A percentile compares a stretch with the other conserved stretches of the same genome.
These are phyloP conservation scores for Platanista minor DNA, from an alignment of 2,113 vertebrate genomes.

Conservation along the genomic window DNA sequence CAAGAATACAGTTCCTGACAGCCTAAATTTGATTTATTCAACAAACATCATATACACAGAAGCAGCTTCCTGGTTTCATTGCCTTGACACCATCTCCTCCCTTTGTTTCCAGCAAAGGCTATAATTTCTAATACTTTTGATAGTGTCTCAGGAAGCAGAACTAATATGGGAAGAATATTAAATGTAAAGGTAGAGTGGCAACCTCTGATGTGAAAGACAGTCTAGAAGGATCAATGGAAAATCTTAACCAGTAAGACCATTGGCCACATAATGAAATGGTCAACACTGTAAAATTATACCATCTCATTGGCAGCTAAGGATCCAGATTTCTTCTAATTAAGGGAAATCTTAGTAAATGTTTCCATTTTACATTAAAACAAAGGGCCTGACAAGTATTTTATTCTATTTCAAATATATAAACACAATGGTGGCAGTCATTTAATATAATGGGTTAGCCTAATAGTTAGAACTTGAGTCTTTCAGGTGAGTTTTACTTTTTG, in stretches of 20 bases:
- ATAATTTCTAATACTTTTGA: conserved; percentile 42
- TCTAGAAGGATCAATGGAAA: background rate
- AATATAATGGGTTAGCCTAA: background rate
- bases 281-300: background rate
- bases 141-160: conserved; percentile 1
- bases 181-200: background rate
- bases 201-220: background rate
- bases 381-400: background rate
- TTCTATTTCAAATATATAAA: background rate
- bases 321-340: background rate
- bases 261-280: background rate
- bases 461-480: background rate
- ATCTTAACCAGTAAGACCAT: background rate
- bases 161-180: background rate
- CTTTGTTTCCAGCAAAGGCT: conserved; percentile 46
- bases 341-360: background rate
- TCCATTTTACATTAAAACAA: background rate
- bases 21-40: conserved; percentile 53
- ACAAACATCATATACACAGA: background rate
- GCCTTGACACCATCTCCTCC: conserved; percentile 10
- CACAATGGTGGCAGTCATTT: background rate
- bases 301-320: background rate
- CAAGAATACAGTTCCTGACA: conserved; percentile 35
- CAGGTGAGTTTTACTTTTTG: background rate
- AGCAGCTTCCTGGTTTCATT: conserved; percentile 31